A percentile compares a stretch with the other conserved stretches of the same genome.
These are phyloP conservation scores for Chalcis sispes DNA, from an alignment of 2,888 invertebrate genomes.

Conservation along the genomic window DNA sequence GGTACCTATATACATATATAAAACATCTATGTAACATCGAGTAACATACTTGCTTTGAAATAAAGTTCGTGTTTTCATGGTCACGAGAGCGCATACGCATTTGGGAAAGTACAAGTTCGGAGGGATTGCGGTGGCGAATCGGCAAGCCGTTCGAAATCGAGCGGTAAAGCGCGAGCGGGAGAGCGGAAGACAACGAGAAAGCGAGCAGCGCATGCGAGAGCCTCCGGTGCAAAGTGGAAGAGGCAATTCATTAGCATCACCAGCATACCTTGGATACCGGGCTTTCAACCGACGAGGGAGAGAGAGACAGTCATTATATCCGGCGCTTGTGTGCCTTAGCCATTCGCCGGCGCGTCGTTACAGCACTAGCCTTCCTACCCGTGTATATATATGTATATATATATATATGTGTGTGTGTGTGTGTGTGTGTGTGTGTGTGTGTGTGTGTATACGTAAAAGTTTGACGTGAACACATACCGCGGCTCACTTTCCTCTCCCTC, in stretches of 20 bases:
- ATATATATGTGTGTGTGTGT: not conserved
- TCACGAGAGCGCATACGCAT: not conserved
- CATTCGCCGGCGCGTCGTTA: not conserved
- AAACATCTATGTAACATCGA: too few relatives aligned
- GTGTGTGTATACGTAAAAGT: not conserved
- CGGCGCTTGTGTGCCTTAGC: conserved; percentile 3
- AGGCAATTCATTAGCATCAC: conserved; percentile 62
- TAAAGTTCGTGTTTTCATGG: not conserved
- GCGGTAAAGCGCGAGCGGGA: too few relatives aligned
- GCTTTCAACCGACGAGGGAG: too few relatives aligned
- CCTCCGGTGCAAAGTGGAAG: too few relatives aligned
- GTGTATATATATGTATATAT: too few relatives aligned
- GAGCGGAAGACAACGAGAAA: not conserved
- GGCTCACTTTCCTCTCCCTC: not conserved
- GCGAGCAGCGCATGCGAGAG: not conserved
- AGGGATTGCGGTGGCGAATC: too few relatives aligned
- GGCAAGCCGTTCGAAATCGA: too few relatives aligned
- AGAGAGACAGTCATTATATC: not conserved
- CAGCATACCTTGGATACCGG: conserved; percentile 60
- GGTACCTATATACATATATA: too few relatives aligned
- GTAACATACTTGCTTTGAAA: too few relatives aligned
- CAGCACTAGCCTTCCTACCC: not conserved
- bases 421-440: not conserved
- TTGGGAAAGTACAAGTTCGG: too few relatives aligned
- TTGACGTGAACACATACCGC: not conserved